Evolutionary conservation across 1,140 invertebrate species (phyloP), one percentile per base, ranked within the genome.

Genomic region (Diploscapter pachys): DNA sequence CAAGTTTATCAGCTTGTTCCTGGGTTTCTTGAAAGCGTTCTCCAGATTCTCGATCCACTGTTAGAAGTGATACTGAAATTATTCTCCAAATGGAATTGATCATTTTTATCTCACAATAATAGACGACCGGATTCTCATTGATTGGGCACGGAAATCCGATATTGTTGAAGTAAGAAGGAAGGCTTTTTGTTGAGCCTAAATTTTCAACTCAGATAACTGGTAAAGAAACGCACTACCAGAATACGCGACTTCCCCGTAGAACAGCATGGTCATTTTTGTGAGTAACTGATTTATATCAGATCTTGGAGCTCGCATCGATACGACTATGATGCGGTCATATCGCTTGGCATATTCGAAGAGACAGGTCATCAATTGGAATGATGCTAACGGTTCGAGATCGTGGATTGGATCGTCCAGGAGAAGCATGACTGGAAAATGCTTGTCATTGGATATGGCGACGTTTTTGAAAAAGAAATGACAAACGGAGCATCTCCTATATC

Each of bases 221-320:
- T 69, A 51, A 69, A 69, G n/a, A n/a, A 5, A 11, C 68, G 8
- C 31, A 31, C 31, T 31, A 74, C 72, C 72, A n/a, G 75, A 76
- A 50, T 76, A 76, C 53, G 77, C 54, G 50, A 78, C 63, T 54
- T 76, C 75, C 13, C 75, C 75, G 52, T 76, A 76, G 53, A 78
- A 76, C 3, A 76, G 51, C 13, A 76, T 77, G 11, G 74, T 76
- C 50, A 76, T 50, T 50, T 63, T 62, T 50, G 62, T 61, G 31
- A 76, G 75, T 4, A 76, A 50, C 50, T 76, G 75, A 55, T 76
- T 76, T n/a, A 76, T 61, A 50, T 76, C 75, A 49, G 75, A 76
- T 2, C 75, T 57, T 31, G 75, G 75, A 78, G 9, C 52, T 48
- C 56, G n/a, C 73, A 76, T 61, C 8, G 75, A 76, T 8, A 76